Conservation (phyloP, 2,113 vertebrate species). For the Pangasianodon gigas region DNA sequence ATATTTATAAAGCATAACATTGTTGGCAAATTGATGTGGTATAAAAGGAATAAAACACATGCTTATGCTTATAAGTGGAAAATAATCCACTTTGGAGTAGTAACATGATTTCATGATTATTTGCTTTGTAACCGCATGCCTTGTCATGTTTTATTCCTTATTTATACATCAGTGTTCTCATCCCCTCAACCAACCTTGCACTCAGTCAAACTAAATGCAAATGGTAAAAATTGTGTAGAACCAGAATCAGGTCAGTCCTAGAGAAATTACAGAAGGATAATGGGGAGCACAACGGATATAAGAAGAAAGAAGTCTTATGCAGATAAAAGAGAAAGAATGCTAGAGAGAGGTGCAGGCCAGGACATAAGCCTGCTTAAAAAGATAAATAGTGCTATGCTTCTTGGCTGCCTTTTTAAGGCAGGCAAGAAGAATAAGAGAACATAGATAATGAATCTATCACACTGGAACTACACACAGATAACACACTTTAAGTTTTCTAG, state of each 20-base stretch:
- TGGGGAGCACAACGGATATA: not conserved
- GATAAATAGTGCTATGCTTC: not conserved
- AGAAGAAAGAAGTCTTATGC: constrained; percentile 18
- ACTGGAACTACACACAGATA: not conserved
- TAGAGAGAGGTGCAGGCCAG: not conserved
- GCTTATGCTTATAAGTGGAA: no score
- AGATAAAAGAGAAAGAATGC: constrained; percentile 6
- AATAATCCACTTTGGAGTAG: no score
- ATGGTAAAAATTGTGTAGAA: constrained; percentile 18
- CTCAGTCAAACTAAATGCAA: constrained; percentile 34
- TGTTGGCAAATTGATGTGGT: no score
- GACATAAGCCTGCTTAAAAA: not conserved
- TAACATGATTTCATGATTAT: no score
- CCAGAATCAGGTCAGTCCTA: constrained; percentile 23
- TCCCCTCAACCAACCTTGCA: not conserved
- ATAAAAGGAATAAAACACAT: no score
- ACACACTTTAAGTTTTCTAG: constrained; percentile 11
- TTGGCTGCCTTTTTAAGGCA: constrained; percentile 20
- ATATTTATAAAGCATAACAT: no score
- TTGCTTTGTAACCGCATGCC: no score
- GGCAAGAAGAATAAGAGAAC: not conserved
- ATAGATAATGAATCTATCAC: constrained; percentile 39
- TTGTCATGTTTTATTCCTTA: not conserved
- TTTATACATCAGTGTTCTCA: not conserved
- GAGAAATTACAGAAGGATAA: constrained; percentile 25